A percentile compares a stretch with the other conserved stretches of the same genome.
phyloP scores from a whole-genome alignment of 2,888 invertebrate genomes.

The Parelbella ahira region DNA sequence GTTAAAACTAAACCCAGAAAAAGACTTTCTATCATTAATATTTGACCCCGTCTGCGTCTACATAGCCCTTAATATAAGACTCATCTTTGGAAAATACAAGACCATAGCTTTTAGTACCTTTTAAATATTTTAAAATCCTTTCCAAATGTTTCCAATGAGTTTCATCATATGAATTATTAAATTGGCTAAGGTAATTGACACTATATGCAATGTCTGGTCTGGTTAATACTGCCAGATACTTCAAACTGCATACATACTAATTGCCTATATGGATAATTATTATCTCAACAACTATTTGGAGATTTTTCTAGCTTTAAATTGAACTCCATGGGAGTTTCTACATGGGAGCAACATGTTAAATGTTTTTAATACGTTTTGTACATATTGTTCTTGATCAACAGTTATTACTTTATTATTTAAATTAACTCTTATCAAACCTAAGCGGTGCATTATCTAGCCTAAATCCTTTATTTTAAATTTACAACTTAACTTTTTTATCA shows the following conservation, averaged over 20 bases:
- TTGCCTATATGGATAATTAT: neutral
- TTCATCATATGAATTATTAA: conserved; percentile 3
- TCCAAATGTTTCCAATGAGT: neutral
- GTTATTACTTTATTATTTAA: conserved; percentile 6
- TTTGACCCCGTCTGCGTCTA: neutral
- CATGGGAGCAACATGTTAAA: conserved; percentile 27
- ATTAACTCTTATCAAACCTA: conserved; percentile 23
- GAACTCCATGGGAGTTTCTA: conserved; percentile 27
- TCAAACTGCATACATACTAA: neutral
- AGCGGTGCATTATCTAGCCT: conserved; percentile 29
- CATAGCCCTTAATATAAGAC: neutral
- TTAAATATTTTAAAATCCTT: conserved; percentile 3
- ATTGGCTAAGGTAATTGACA: conserved; percentile 1
- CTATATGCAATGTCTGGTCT: neutral
- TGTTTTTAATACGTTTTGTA: conserved; percentile 24
- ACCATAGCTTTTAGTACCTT: neutral
- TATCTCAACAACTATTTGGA: too few species aligned
- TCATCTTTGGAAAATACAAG: neutral
- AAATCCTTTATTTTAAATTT: conserved; percentile 31
- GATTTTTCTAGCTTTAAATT: conserved; percentile 27
- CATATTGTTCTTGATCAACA: conserved; percentile 27
- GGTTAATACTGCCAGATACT: neutral
- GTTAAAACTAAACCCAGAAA: neutral
- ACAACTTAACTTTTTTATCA: neutral
- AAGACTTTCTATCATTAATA: neutral